Percentiles rank a stretch among this genome's conserved stretches.
These are phyloP conservation scores for Lepilemur septentrionalis DNA, from an alignment of 2,797 vertebrate genomes.

Conservation along the genomic window DNA sequence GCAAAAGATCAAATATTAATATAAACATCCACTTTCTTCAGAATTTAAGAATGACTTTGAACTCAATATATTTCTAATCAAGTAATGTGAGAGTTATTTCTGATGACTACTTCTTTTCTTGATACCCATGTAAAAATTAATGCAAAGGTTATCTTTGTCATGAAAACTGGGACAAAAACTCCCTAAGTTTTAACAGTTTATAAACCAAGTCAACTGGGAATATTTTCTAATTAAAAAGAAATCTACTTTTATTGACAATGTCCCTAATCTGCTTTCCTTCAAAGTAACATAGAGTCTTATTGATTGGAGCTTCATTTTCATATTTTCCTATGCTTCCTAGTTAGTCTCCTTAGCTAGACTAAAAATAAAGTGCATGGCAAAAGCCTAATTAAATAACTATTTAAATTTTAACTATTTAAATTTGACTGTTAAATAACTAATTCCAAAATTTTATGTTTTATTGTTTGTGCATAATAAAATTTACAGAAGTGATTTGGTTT, in stretches of 20 bases:
- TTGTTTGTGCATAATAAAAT: neutral
- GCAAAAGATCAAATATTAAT: constrained; percentile 34
- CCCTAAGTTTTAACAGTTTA: neutral
- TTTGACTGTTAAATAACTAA: neutral
- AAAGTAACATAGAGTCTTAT: neutral
- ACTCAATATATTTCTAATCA: neutral
- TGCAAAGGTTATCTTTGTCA: neutral
- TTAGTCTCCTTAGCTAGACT: neutral
- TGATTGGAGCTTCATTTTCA: neutral
- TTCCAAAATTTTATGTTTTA: neutral
- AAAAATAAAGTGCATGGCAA: neutral
- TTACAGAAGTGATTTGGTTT: neutral
- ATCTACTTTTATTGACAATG: neutral
- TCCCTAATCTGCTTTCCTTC: neutral
- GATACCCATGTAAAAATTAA: neutral
- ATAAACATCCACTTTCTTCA: neutral
- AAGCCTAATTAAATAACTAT: neutral
- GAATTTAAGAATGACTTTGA: constrained; percentile 14
- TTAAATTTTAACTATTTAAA: neutral
- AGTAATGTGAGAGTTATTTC: neutral
- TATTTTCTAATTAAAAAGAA: neutral
- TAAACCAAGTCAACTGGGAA: neutral
- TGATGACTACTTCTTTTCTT: neutral
- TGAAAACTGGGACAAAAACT: neutral
- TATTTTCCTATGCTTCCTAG: neutral